A percentile compares a stretch with the other conserved stretches of the same genome.
Evolutionary conservation across 2,113 vertebrate genomes (phyloP).

Genomic region (Drymodes brunneopygia): DNA sequence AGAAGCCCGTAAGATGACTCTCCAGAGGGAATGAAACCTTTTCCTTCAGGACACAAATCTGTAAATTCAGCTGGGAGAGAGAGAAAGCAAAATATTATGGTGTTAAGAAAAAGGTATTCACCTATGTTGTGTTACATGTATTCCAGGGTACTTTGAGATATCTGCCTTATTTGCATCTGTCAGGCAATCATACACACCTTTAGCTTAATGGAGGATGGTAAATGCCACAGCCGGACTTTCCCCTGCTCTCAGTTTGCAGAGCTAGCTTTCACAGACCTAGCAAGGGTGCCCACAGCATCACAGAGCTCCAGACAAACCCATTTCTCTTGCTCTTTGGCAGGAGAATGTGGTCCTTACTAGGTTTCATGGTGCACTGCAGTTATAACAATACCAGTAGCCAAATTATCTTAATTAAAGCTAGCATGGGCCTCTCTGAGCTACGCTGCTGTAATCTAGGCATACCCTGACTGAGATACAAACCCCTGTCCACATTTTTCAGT

Average conservation of each 20-base stretch:
- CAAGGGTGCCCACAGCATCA: neutral
- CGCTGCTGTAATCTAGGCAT: neutral
- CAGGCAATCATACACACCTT: neutral
- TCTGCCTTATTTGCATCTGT: neutral
- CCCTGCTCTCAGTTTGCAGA: neutral
- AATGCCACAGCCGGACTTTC: neutral
- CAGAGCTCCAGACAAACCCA: neutral
- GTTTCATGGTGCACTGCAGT: neutral
- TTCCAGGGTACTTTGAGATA: neutral
- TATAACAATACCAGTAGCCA: slow-evolving; percentile 26
- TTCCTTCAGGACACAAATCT: slow-evolving; percentile 90
- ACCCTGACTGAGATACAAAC: neutral
- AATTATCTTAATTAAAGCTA: slow-evolving; percentile 35
- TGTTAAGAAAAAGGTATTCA: neutral
- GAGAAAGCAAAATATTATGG: neutral
- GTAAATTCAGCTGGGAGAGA: slow-evolving; percentile 84
- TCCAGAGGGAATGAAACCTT: slow-evolving; percentile 83
- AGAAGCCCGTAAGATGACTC: slow-evolving; percentile 73
- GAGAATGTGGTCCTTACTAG: neutral
- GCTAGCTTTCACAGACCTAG: neutral
- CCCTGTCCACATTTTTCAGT: neutral
- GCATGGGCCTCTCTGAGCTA: neutral
- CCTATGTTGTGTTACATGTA: neutral
- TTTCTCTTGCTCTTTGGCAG: neutral
- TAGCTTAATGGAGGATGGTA: neutral